Base-by-base conservation (phyloP, 2,888 invertebrate genomes). In the Caenorhabditis afra region DNA sequence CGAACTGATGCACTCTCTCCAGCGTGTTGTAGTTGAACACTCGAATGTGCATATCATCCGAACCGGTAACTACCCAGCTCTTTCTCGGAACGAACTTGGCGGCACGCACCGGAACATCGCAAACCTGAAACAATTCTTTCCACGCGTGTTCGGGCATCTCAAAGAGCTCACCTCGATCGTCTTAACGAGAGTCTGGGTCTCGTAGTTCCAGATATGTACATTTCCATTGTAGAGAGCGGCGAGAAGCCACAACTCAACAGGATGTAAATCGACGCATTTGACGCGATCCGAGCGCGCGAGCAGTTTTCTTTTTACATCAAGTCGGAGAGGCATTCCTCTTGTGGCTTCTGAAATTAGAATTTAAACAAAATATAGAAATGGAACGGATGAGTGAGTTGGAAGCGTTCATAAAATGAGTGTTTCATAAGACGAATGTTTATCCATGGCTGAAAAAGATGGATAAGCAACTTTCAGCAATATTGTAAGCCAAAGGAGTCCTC, bases 121-220 rank as follows among this genome's bases (percentile, higher is more conserved):
- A 98, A 3, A 93, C 93, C 92, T 93, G 91, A 85, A 92, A 49
- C 22, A 12, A n/a, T 14, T 41, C 8, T 16, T 22, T 41, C 16
- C 22, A 39, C n/a, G 37, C 11, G 12, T 35, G 8, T 35, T 59
- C 5, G 22, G n/a, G 44, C 20, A 65, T 41, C 18, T 39, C 45
- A 22, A 35, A 18, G 7, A 45, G 44, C 10, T 64, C 5, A 94
- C 93, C 92, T 94, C 92, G 87, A 92, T 92, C 0, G 92, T 91
- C 85, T 93, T 93, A 74, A 93, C 91, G 58, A 93, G 89, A 87
- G 91, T 91, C 90, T 97, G 97, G 79, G 95, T 95, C 91, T 99
- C 98, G 92, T 96, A 95, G 91, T 99, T 98, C 97, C 98, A 99
- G 90, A 99, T 95, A 93, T 99, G 97, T 87, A 98, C 96, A 92